Evolutionary conservation across 2,113 vertebrate species (phyloP), one percentile per base, ranked within the genome.

Genomic region (Piprites chloris): DNA sequence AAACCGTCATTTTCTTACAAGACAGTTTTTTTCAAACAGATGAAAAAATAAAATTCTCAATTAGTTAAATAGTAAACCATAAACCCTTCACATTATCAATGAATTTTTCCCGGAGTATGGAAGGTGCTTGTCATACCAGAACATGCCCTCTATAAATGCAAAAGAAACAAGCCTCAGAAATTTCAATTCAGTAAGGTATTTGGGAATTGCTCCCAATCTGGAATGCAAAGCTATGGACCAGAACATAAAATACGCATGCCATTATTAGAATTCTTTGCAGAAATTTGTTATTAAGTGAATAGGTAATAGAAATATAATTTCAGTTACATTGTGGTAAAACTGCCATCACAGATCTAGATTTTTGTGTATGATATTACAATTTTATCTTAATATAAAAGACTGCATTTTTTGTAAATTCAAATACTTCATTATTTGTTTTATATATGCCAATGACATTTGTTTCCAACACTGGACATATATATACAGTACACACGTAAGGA

Each of bases 111-210:
- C 92, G 21, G 88, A 97, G 97, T 97, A 98, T 97, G 97, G 97
- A 98, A 98, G 97, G 97, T 95, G 93, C 17, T 96, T 86, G 97
- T 97, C 88, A 96, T 74, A 96, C 79, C 85, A 96, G 77, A 95
- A 97, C 96, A 37, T 93, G 85, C 85, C 80, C 89, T 97, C 90
- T 94, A 89, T 85, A 96, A 97, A 97, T 96, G 97, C 95, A 97
- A 96, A 97, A 97, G 97, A 97, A 97, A 97, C 97, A 97, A 98
- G 97, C 94, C 82, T 97, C 95, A 93, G 94, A 89, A 89, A 93
- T 37, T 96, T 55, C 18, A 17, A 58, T 81, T 69, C 52, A 86
- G 33, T 33, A 86, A 89, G 22, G 53, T 47, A 96, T 67, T 78
- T 92, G 42, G 42, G 52, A n/a, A 94, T 28, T 89, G 46, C 32